A percentile compares a stretch with the other conserved stretches of the same genome.
phyloP scores from a whole-genome alignment of 2,888 invertebrate species.

The Strigamia crassipes region DNA sequence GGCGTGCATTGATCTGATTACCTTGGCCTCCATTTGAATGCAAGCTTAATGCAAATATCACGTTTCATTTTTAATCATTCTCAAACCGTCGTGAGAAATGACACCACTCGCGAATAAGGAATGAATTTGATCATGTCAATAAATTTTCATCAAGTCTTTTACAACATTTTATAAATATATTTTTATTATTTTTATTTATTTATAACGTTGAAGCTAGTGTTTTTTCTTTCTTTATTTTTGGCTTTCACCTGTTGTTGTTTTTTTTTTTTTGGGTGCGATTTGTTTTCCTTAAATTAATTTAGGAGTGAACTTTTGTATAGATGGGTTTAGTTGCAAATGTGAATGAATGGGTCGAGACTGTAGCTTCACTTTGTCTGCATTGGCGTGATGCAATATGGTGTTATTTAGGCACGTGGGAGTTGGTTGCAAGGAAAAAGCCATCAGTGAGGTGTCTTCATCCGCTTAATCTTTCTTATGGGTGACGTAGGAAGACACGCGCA shows the following conservation, averaged over 20 bases:
- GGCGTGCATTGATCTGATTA: slow-evolving; percentile 30
- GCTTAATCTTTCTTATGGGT: slow-evolving; percentile 35
- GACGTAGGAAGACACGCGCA: slow-evolving; percentile 26
- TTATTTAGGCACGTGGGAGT: slow-evolving; percentile 31
- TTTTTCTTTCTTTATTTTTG: not conserved
- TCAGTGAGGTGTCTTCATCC: slow-evolving; percentile 11
- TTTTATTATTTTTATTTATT: not conserved
- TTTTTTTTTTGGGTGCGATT: not conserved
- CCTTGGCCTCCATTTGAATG: slow-evolving; percentile 33
- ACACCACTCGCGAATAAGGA: not conserved
- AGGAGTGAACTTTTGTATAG: slow-evolving; percentile 13
- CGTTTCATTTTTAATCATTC: slow-evolving; percentile 32
- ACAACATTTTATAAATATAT: not conserved
- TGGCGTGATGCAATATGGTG: slow-evolving; percentile 30
- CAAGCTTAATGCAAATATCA: slow-evolving; percentile 28
- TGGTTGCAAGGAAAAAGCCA: slow-evolving; percentile 22
- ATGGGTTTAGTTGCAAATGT: slow-evolving; percentile 22
- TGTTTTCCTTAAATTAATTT: slow-evolving; percentile 12
- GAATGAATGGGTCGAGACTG: slow-evolving; percentile 9
- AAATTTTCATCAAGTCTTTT: slow-evolving; percentile 1
- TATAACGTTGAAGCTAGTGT: no score
- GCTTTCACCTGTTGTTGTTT: not conserved
- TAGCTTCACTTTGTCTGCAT: slow-evolving; percentile 27
- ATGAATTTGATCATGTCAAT: slow-evolving; percentile 21
- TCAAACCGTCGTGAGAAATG: slow-evolving; percentile 17